Conservation (phyloP, 2,113 vertebrate genomes). For the Mandrillus leucophaeus region DNA sequence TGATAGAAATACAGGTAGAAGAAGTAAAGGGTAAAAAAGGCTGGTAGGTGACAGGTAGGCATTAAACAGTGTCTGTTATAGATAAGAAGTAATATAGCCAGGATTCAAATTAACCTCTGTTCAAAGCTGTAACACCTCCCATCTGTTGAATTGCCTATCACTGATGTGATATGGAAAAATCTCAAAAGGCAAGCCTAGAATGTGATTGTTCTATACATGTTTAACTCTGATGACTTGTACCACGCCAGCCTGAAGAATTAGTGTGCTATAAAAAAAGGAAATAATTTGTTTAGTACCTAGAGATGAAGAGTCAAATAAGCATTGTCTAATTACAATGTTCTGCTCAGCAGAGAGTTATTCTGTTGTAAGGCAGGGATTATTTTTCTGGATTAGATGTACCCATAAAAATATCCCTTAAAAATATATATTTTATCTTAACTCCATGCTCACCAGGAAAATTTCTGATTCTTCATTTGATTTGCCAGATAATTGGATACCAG, state of each 20-base stretch:
- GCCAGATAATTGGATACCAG: not conserved
- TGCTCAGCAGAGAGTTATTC: not conserved
- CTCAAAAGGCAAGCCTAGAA: not conserved
- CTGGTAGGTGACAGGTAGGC: not conserved
- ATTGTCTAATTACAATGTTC: not conserved
- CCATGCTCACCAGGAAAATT: conserved; percentile 2
- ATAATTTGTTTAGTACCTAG: not conserved
- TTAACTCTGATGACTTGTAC: not conserved
- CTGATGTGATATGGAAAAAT: not conserved
- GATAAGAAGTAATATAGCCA: not conserved
- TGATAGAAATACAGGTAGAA: not conserved
- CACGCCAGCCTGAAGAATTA: not conserved
- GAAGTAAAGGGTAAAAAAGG: not conserved
- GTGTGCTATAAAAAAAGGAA: not conserved
- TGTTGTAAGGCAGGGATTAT: not conserved
- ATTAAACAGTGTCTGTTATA: not conserved
- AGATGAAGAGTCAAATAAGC: not conserved
- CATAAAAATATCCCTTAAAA: not conserved
- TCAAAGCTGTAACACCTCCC: not conserved
- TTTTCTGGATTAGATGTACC: not conserved
- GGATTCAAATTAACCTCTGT: not conserved
- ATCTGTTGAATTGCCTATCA: not conserved
- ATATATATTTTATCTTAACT: not conserved
- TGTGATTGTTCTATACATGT: not conserved
- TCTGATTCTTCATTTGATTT: not conserved